A percentile compares a stretch with the other conserved stretches of the same genome.
phyloP scores from a whole-genome alignment of 2,888 invertebrate species.

The Tanytarsus gracilentus region DNA sequence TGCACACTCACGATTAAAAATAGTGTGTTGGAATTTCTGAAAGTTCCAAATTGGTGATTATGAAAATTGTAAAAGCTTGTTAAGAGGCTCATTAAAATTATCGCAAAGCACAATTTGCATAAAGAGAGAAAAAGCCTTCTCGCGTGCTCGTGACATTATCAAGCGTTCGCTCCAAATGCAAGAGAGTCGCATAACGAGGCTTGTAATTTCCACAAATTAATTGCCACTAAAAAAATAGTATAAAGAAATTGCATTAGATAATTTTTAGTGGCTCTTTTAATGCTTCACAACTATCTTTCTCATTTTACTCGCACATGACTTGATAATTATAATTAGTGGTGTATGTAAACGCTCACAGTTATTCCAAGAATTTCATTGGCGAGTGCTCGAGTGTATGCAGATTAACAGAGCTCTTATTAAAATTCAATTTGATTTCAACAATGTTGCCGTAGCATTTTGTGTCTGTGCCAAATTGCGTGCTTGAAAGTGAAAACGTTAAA shows the following conservation, averaged over 20 bases:
- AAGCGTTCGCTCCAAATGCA: not conserved
- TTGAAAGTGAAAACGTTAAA: too few species aligned
- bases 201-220: slow-evolving; percentile 15
- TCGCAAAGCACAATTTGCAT: not conserved
- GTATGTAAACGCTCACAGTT: too few species aligned
- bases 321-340: slow-evolving; percentile 22
- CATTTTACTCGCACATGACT: not conserved
- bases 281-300: not conserved
- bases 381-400: not conserved
- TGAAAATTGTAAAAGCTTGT: slow-evolving; percentile 1
- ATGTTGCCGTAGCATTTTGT: not conserved
- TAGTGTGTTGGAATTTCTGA: too few species aligned
- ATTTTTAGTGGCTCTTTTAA: not conserved
- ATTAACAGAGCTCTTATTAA: not conserved
- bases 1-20: too few species aligned
- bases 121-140: too few species aligned
- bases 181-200: slow-evolving; percentile 6
- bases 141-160: slow-evolving; percentile 3
- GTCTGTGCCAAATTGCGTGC: too few species aligned
- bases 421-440: not conserved
- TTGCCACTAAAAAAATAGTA: slow-evolving; percentile 14
- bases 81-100: not conserved
- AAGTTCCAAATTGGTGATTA: too few species aligned
- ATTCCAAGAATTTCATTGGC: slow-evolving; percentile 11
- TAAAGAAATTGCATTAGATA: not conserved